Evolutionary conservation across 2,888 invertebrate genomes (phyloP).

Genomic region (Adela reaumurella): DNA sequence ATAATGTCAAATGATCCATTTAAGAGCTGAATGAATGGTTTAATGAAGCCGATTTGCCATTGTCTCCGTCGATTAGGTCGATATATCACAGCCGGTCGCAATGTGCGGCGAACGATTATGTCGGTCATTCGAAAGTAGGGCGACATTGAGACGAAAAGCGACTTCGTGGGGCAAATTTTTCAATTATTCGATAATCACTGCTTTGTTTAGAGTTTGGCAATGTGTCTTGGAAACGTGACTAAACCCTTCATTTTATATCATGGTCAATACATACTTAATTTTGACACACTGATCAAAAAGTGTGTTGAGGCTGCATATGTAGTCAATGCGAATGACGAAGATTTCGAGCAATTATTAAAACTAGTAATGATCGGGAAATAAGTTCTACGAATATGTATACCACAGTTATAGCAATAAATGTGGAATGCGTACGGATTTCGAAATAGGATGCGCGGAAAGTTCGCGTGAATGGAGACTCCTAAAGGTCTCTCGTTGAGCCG

Average conservation of each 20-base stretch:
- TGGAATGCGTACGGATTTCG: too few relatives aligned
- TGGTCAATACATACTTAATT: too few relatives aligned
- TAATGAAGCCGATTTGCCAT: constrained; percentile 29
- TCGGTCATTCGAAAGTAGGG: constrained; percentile 44
- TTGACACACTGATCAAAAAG: not conserved
- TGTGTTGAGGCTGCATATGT: not conserved
- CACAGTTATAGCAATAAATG: too few relatives aligned
- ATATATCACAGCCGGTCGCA: constrained; percentile 18
- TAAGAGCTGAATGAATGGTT: not conserved
- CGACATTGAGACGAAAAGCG: constrained; percentile 34
- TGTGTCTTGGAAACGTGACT: not conserved
- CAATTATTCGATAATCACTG: not conserved
- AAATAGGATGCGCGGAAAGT: not conserved
- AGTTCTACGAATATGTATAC: too few relatives aligned
- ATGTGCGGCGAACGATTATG: not conserved
- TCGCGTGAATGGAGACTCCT: not conserved
- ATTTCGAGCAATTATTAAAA: too few relatives aligned
- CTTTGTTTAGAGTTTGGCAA: not conserved
- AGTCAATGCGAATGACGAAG: not conserved
- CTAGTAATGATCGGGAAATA: too few relatives aligned
- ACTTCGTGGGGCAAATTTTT: not conserved
- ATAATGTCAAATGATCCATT: too few relatives aligned
- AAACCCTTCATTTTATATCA: not conserved
- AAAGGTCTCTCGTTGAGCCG: not conserved
- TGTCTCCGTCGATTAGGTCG: constrained; percentile 22